Evolutionary conservation across 2,113 vertebrate genomes (phyloP), one percentile per base, ranked within the genome.

Genomic region (Phalacrocorax carbo): DNA sequence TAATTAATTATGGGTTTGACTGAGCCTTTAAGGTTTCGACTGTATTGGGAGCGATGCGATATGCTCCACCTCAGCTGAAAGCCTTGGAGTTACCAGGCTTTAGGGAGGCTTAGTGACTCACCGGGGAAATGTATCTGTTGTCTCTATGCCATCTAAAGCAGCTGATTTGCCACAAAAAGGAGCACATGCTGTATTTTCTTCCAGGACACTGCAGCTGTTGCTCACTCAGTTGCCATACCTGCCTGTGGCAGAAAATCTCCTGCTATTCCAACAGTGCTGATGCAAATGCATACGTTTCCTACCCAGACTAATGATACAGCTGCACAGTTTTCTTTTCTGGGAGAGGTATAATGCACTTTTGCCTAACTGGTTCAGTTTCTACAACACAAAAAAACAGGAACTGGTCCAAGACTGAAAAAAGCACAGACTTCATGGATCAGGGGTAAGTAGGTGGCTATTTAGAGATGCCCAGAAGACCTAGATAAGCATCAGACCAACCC

Each of bases 1-100:
- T 88, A 91, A 93, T 96, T 95, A 97, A 95, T 94, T 87, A 90
- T 5, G 71, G 66, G 58, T 88, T 93, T 86, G 55, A 90, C 79
- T 73, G 61, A 94, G 82, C 38, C 89, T 88, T 81, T 78, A 93
- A 86, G 71, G 82, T 87, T 88, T 88, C 48, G 42, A 46, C 79
- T 80, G 46, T 18, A 77, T 17, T 62, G 46, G n/a, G 23, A 93
- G 20, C 5, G 0, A 32, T 3, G 4, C 54, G 76, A 78, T 18
- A 66, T 55, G 78, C 46, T 80, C 62, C 75, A 90, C 71, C 81
- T 88, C 81, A 73, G 68, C 68, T 62, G 62, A 94, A 96, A 91
- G 66, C 85, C 84, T 51, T 46, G 49, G 86, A 88, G 70, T 48
- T 64, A 84, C 0, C 0, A 17, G 23, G 71, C 75, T 90, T 82